Evolutionary conservation across 2,797 vertebrate genomes (phyloP).

Genomic region (Sparus aurata): DNA sequence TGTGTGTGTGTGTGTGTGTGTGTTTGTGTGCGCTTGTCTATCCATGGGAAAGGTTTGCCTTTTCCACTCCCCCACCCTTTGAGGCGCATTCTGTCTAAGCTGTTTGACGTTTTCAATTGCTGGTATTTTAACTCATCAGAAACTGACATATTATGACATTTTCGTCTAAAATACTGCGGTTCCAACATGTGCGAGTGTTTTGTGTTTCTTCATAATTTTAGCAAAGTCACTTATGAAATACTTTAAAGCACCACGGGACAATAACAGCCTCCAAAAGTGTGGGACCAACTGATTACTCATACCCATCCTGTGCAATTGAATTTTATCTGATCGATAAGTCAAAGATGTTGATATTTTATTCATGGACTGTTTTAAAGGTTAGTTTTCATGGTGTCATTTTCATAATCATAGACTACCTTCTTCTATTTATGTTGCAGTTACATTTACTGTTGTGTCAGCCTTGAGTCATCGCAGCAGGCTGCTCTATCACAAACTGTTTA

Average conservation of each 20-base stretch:
- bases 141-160: background rate
- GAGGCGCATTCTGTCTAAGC: slow-evolving; percentile 1
- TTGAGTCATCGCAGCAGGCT: slow-evolving; percentile 31
- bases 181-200: background rate
- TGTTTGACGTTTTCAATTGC: background rate
- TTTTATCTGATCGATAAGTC: background rate
- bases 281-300: background rate
- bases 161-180: background rate
- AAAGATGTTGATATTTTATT: too few species aligned
- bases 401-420: background rate
- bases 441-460: background rate
- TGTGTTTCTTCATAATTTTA: background rate
- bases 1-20: slow-evolving; percentile 42
- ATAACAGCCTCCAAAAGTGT: background rate
- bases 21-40: slow-evolving; percentile 26
- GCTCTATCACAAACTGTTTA: slow-evolving; percentile 3
- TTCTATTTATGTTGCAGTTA: slow-evolving; percentile 1
- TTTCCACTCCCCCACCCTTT: slow-evolving; percentile 44
- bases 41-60: slow-evolving; percentile 69
- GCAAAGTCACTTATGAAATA: background rate
- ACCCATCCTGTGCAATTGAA: background rate
- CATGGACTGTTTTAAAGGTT: too few species aligned
- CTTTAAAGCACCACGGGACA: background rate
- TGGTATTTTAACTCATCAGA: background rate
- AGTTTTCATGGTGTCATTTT: too few species aligned